phyloP scores from a whole-genome alignment of 2,888 invertebrate species.

The Mythimna impura region DNA sequence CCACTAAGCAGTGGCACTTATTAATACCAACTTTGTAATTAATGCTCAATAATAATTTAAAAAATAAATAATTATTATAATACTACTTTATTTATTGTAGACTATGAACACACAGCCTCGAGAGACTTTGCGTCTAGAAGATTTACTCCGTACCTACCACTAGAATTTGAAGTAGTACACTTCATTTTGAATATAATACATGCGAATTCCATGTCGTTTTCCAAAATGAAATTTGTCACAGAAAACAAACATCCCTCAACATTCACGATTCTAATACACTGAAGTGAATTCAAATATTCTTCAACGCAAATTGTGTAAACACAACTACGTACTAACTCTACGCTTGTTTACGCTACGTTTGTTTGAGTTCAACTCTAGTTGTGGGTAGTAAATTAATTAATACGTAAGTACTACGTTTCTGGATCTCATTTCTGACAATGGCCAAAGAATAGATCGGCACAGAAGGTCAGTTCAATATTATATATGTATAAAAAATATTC shows the following conservation, averaged over 20 bases:
- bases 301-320: slow-evolving; percentile 54
- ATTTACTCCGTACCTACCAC: too few species aligned
- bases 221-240: neutral
- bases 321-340: slow-evolving; percentile 37
- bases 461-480: neutral
- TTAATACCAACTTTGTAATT: too few species aligned
- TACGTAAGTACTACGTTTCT: slow-evolving; percentile 64
- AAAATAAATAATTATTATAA: too few species aligned
- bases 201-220: neutral
- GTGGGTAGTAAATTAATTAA: slow-evolving; percentile 73
- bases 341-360: slow-evolving; percentile 51
- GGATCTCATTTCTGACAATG: slow-evolving; percentile 60
- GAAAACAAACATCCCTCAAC: slow-evolving; percentile 1
- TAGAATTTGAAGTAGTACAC: too few species aligned
- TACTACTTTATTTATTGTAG: too few species aligned
- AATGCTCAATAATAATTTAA: too few species aligned
- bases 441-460: neutral
- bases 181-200: neutral
- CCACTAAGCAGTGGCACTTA: too few species aligned
- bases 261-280: slow-evolving; percentile 30
- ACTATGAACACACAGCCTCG: too few species aligned
- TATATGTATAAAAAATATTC: too few species aligned
- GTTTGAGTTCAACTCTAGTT: slow-evolving; percentile 67
- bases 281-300: slow-evolving; percentile 62
- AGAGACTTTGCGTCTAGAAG: too few species aligned